Base-by-base conservation (phyloP, 64 coral and sea anemone genomes). In the Platygyra sinensis region DNA sequence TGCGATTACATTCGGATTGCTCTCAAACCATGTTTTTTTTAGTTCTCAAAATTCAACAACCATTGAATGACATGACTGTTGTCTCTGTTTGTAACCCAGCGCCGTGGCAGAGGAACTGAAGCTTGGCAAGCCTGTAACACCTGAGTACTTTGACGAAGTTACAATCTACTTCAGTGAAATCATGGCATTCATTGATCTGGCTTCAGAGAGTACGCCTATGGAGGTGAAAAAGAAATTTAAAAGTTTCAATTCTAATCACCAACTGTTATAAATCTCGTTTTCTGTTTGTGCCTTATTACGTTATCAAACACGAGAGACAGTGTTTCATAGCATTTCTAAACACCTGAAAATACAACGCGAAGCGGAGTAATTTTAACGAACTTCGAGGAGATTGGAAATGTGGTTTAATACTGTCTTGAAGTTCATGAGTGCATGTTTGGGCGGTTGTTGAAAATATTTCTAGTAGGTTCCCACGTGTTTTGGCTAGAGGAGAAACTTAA, bases 151-250 rank as follows among this genome's bases (percentile, higher is more conserved):
- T 80, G 94, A 96, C 51, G 94, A 96, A 17, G 94, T 96, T 38
- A 96, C 94, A 17, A 96, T 96, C 30, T 96, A 96, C 74, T 96
- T 96, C 73, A 96, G 87, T 79, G 90, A 96, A 50, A 91, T 96
- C 16, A 87, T 96, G 30, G 90, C 90, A 2, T 96, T 96, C 64
- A 96, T 92, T 72, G 94, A 96, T 72, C 86, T 96, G 19, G 90
- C 94, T 30, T 96, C 94, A n/a, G 94, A 96, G 32, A 96, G 94
- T 50, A 96, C 94, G 62, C 94, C 94, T 19, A 96, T 96, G 94
- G 94, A 96, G 90, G 94, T 93, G n/a, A 61, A 77, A 69, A n/a
- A n/a, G n/a, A 46, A 25, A 69, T 69, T 14, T 0, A 57, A 65
- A 19, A 11, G n/a, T 10, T 8, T 24, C 5, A 69, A 69, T n/a